Evolutionary conservation across 1,140 invertebrate genomes (phyloP).

Genomic region (Drosophila elegans): DNA sequence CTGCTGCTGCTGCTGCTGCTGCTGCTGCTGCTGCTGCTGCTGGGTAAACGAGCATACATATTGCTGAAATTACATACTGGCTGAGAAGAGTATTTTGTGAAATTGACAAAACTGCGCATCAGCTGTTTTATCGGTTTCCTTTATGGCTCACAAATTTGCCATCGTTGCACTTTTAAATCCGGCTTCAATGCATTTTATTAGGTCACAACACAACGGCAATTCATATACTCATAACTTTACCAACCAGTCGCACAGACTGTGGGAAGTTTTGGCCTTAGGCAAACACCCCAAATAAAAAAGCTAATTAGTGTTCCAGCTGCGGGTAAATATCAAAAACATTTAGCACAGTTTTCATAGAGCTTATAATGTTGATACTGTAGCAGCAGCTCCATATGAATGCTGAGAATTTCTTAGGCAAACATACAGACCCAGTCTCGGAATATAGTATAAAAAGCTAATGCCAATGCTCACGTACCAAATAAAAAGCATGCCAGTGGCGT

Average conservation of each 20-base stretch:
- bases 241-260: constrained; percentile 35
- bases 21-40: constrained; percentile 10
- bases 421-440: constrained; percentile 24
- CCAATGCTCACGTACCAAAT: constrained; percentile 69
- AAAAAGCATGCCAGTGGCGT: constrained; percentile 47
- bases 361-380: constrained; percentile 38
- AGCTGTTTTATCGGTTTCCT: constrained; percentile 61
- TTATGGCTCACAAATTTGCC: constrained; percentile 45
- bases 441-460: constrained; percentile 48
- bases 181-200: constrained; percentile 55
- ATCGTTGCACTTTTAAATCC: constrained; percentile 56
- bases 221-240: constrained; percentile 4
- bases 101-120: constrained; percentile 72
- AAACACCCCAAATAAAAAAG: constrained; percentile 54
- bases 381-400: constrained; percentile 32
- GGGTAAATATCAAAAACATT: constrained; percentile 63
- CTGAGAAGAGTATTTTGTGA: constrained; percentile 45
- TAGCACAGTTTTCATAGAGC: constrained; percentile 70
- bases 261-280: constrained; percentile 65
- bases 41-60: constrained; percentile 1
- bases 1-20: constrained; percentile 22
- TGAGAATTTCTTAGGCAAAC: constrained; percentile 63
- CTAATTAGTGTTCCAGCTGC: constrained; percentile 66
- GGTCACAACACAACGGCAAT: constrained; percentile 53
- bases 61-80: constrained; percentile 63